Conservation (phyloP, 2,888 invertebrate genomes). For the Drosophila limbata region DNA sequence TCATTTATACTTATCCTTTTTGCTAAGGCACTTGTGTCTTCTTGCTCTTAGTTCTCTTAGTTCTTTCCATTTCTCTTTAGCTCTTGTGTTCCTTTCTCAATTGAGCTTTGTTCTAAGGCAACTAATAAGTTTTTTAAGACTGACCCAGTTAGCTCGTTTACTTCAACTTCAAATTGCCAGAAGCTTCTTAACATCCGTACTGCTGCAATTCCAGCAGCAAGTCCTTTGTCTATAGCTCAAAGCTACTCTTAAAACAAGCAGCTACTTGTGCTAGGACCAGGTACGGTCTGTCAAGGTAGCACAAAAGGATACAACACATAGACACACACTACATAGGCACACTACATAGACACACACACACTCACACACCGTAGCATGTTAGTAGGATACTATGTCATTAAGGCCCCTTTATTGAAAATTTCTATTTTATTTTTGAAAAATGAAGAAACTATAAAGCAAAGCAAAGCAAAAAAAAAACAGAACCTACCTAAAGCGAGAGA, state of each 20-base stretch:
- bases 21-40: slow-evolving; percentile 16
- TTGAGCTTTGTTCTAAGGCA: slow-evolving; percentile 35
- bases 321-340: slow-evolving; percentile 23
- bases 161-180: slow-evolving; percentile 33
- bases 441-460: slow-evolving; percentile 27
- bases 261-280: slow-evolving; percentile 31
- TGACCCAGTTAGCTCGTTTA: slow-evolving; percentile 71
- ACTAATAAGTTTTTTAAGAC: slow-evolving; percentile 63
- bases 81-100: slow-evolving; percentile 25
- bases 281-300: slow-evolving; percentile 45
- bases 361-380: slow-evolving; percentile 53
- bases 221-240: slow-evolving; percentile 53
- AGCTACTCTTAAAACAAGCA: slow-evolving; percentile 36
- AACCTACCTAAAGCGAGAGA: slow-evolving; percentile 77
- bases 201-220: slow-evolving; percentile 45
- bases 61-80: slow-evolving; percentile 10
- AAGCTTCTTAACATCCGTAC: slow-evolving; percentile 42
- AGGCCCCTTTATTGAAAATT: slow-evolving; percentile 63
- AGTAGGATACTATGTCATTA: slow-evolving; percentile 68
- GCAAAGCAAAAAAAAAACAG: slow-evolving; percentile 36
- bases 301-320: slow-evolving; percentile 40
- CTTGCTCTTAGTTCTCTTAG: slow-evolving; percentile 22
- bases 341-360: slow-evolving; percentile 31
- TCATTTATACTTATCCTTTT: slow-evolving; percentile 20
- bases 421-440: slow-evolving; percentile 57